These are phyloP conservation scores for Centropus unirufus DNA, from an alignment of 2,113 vertebrate genomes.

Conservation along the genomic window DNA sequence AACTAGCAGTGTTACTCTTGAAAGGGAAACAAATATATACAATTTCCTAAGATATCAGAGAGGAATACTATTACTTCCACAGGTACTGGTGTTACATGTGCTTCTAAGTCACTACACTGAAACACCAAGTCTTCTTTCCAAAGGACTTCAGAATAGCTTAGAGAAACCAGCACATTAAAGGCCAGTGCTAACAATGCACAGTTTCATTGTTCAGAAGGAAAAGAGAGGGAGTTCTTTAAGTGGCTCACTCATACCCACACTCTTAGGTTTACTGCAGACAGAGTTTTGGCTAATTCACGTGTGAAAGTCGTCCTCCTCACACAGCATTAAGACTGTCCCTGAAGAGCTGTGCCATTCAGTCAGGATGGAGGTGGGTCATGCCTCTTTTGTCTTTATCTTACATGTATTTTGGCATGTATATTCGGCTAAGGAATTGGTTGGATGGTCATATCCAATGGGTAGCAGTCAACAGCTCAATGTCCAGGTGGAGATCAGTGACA, in stretches of 20 bases:
- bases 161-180: background rate
- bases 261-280: background rate
- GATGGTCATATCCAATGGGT: background rate
- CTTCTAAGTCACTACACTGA: background rate
- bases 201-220: background rate
- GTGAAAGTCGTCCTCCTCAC: fast-evolving
- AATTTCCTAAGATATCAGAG: background rate
- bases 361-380: background rate
- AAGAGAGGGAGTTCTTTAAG: background rate
- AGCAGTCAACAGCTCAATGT: background rate
- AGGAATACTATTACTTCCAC: background rate
- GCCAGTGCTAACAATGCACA: background rate
- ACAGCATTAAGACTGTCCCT: background rate
- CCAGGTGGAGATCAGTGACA: background rate
- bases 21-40: background rate
- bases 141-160: background rate
- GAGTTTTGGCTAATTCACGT: too few species aligned
- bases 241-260: background rate
- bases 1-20: background rate
- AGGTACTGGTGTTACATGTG: background rate
- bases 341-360: background rate
- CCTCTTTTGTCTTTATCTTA: background rate
- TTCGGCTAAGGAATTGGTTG: background rate
- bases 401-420: background rate
- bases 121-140: background rate